Evolutionary conservation across 2,888 invertebrate species (phyloP), one percentile per base, ranked within the genome.

Genomic region (Ornithoptera priamus): DNA sequence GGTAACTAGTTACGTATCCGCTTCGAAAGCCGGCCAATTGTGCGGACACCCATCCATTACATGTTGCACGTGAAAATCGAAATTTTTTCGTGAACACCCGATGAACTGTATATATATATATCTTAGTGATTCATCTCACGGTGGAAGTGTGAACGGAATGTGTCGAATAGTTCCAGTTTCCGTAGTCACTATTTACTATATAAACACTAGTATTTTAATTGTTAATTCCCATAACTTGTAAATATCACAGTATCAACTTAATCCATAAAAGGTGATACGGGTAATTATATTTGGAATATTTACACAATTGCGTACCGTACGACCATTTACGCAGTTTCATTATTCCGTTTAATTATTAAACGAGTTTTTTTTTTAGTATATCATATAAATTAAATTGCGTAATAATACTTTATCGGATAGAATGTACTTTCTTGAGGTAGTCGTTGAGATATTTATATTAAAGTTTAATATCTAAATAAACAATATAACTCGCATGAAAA

Each of bases 1-100:
- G 63, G 60, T 30, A 67, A 70, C 67, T 61, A 70, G 70, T 63
- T 64, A 56, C 39, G 64, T 70, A 67, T 64, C 70, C 70, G 70
- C 64, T 56, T 70, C 42, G 67, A 70, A 70, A 70, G 70, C 60
- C 60, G 53, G 20, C 0, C 59, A 39, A 22, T 53, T 46, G 58
- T 70, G 53, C 63, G 30, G 30, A 24, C 53, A 46, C 56, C 39
- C 42, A 66, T 66, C 50, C n/a, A 56, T 50, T 30, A 58, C 46
- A 65, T 57, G 62, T 62, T 59, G 53, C 65, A 65, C 62, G 60
- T 65, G 65, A 65, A 62, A 65, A 62, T 57, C 46, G 61, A 65
- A 70, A 70, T 58, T 50, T n/a, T 39, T 50, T 50, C 10, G 58
- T 18, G 18, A 53, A 62, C 62, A 66, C 66, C 62, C 66, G 70